A percentile compares a stretch with the other conserved stretches of the same genome.
Evolutionary conservation across 2,888 invertebrate genomes (phyloP).

Genomic region (Drosophila putrida): DNA sequence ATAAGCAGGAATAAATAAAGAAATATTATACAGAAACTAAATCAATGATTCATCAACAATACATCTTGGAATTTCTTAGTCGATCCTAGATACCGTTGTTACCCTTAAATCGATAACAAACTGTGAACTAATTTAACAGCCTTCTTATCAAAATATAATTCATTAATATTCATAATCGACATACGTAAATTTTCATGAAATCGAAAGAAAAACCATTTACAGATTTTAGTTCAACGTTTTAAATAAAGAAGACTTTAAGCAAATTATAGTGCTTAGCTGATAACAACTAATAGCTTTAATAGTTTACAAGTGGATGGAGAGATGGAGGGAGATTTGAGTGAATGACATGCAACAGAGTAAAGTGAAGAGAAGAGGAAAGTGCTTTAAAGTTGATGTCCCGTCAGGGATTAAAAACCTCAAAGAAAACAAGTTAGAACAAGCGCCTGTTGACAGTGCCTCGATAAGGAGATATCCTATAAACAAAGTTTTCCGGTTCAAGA

Average conservation of each 20-base stretch:
- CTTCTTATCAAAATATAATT: too few relatives aligned
- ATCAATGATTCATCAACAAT: neutral
- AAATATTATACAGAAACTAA: too few relatives aligned
- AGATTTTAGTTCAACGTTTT: neutral
- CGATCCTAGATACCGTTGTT: neutral
- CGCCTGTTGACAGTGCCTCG: neutral
- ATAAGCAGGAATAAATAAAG: too few relatives aligned
- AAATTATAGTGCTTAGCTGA: conserved; percentile 4
- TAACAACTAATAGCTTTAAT: conserved; percentile 13
- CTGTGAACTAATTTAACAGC: neutral
- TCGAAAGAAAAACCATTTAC: neutral
- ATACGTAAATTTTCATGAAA: neutral
- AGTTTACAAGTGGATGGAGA: conserved; percentile 11
- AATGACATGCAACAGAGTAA: conserved; percentile 5
- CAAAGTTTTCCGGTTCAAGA: neutral
- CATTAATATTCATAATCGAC: neutral
- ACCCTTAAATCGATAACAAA: neutral
- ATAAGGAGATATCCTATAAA: neutral
- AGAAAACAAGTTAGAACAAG: conserved; percentile 5
- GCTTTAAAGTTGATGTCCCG: conserved; percentile 15
- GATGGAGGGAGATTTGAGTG: neutral
- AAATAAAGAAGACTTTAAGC: conserved; percentile 1
- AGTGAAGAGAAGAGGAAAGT: conserved; percentile 9
- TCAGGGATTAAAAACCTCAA: conserved; percentile 21
- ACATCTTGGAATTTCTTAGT: neutral